Evolutionary conservation across 2,113 vertebrate genomes (phyloP), one percentile per base, ranked within the genome.

Genomic region (Egretta garzetta): DNA sequence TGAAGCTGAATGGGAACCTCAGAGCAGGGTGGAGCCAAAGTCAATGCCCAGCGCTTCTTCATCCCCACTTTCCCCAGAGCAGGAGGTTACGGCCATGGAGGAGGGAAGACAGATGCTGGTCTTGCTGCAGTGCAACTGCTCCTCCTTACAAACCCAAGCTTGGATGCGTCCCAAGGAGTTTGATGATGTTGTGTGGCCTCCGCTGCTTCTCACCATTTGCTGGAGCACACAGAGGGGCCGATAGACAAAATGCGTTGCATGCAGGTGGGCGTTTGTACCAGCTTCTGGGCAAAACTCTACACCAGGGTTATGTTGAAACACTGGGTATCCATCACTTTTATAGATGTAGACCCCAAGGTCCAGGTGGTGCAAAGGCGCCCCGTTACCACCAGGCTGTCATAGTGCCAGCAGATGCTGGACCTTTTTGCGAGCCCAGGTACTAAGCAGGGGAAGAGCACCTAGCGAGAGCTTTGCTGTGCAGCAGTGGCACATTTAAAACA

Each of bases 31-130:
- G 39, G 30, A 75, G 22, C 23, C 1, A 4, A 24, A 0, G 0
- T 56, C 4, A 2, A 2, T 12, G 32, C 33, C 11, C 4, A 2
- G 10, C 2, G 1, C 5, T 33, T 55, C 90, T 82, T 60, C 19
- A 3, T 71, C 10, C 23, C 12, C 5, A 1, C 39, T 58, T 62
- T 81, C 16, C 53, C 45, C 32, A 53, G 45, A 47, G 67, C 39
- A 72, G 33, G 56, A 74, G 56, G 39, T 76, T 62, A 28, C 3
- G 6, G 37, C 0, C 4, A 35, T 32, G 50, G 14, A 66, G 30
- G 9, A 90, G 39, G 30, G 55, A 66, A 68, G 21, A 6, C 13
- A 32, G 35, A 39, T 75, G 32, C 41, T 62, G 59, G 4, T 76
- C 50, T 75, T 86, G 62, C 81, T 94, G 63, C 60, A 37, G n/a